These are phyloP conservation scores for Crotalus tigris DNA, from an alignment of 2,113 vertebrate genomes.

Conservation along the genomic window DNA sequence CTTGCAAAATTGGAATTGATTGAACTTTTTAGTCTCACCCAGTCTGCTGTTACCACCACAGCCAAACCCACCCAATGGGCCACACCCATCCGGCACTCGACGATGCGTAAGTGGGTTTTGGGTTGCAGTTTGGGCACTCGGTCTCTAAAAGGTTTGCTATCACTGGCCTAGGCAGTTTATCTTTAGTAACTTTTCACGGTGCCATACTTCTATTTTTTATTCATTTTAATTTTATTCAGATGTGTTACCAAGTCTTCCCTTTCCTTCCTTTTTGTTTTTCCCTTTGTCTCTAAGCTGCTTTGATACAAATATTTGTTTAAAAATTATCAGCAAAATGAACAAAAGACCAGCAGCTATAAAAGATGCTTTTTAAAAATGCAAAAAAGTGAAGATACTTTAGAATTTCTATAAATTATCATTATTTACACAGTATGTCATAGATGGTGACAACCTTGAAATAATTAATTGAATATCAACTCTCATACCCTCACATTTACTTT, in stretches of 20 bases:
- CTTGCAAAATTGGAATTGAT: too few relatives aligned
- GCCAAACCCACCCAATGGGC: too few relatives aligned
- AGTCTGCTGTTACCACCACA: too few relatives aligned
- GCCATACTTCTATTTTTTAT: background rate
- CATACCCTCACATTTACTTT: background rate
- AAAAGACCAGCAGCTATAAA: conserved; percentile 56
- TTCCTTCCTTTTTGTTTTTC: background rate
- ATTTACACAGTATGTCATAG: conserved; percentile 53
- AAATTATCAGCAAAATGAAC: conserved; percentile 48
- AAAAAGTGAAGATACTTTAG: conserved; percentile 43
- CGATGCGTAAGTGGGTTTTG: too few relatives aligned
- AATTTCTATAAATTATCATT: conserved; percentile 52
- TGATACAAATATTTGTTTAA: conserved; percentile 34
- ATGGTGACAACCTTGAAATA: conserved; percentile 57
- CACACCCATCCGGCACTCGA: too few relatives aligned
- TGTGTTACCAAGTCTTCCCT: background rate
- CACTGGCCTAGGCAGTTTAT: background rate
- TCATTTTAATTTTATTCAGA: background rate
- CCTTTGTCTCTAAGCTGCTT: conserved; percentile 11
- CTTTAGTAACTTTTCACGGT: background rate
- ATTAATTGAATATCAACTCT: conserved; percentile 49
- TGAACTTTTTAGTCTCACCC: too few relatives aligned
- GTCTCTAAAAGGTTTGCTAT: too few relatives aligned
- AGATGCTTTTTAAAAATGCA: conserved; percentile 38
- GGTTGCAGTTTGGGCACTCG: too few relatives aligned